Evolutionary conservation across 2,113 vertebrate species (phyloP).

Genomic region (Piaya cayana): DNA sequence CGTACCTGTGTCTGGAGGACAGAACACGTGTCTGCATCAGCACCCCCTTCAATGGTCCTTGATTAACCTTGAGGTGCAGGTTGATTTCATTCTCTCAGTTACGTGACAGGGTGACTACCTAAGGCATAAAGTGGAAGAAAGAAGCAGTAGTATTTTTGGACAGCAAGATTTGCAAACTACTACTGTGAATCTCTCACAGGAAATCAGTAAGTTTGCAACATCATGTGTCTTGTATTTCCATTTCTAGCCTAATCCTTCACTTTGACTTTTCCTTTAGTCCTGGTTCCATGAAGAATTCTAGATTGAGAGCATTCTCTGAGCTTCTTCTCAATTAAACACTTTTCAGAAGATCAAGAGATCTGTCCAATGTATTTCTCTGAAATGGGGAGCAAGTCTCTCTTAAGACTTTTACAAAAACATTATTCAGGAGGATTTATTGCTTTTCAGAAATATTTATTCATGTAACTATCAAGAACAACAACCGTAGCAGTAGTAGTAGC

Average conservation of each 20-base stretch:
- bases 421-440: neutral
- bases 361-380: neutral
- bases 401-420: neutral
- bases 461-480: neutral
- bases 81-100: neutral
- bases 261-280: neutral
- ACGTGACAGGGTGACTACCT: too few species aligned
- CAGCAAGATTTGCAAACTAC: neutral
- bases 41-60: fast-evolving
- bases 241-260: neutral
- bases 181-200: neutral
- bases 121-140: neutral
- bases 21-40: fast-evolving
- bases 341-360: neutral
- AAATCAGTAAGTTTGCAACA: neutral
- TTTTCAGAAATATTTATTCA: neutral
- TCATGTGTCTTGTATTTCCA: neutral
- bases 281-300: neutral
- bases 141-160: neutral
- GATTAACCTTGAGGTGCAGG: neutral
- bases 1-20: fast-evolving
- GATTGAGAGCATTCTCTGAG: neutral
- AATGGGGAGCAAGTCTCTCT: neutral
- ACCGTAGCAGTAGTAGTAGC: neutral
- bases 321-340: neutral